Percentiles rank a stretch among this genome's conserved stretches.
phyloP scores from a whole-genome alignment of 2,797 vertebrate genomes.

The Neosilurus hyrtlii region DNA sequence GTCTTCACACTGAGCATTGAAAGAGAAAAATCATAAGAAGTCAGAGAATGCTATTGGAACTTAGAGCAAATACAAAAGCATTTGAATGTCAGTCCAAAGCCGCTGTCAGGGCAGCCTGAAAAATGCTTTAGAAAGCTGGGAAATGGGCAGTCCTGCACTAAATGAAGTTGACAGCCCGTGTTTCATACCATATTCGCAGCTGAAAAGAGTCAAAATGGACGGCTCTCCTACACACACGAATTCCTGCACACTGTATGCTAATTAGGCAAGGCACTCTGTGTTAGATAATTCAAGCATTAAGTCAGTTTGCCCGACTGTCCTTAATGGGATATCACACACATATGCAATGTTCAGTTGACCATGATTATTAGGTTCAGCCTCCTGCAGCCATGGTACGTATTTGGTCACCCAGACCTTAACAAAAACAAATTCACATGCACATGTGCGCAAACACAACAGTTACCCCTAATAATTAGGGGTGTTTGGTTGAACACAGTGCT shows the following conservation, averaged over 20 bases:
- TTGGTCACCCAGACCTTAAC: conserved; percentile 26
- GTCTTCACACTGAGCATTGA: conserved; percentile 42
- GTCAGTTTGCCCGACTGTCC: conserved; percentile 20
- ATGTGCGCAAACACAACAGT: background rate
- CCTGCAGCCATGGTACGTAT: conserved; percentile 22
- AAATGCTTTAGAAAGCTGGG: conserved; percentile 25
- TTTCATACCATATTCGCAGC: conserved; percentile 35
- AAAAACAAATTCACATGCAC: conserved; percentile 9
- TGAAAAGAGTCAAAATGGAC: conserved; percentile 35
- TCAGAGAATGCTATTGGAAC: conserved; percentile 36
- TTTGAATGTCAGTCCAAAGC: conserved; percentile 44
- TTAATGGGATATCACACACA: conserved; percentile 37
- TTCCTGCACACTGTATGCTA: conserved; percentile 38
- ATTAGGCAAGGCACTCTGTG: conserved; percentile 16
- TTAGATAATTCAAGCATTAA: conserved; percentile 46
- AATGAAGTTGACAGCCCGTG: conserved; percentile 38
- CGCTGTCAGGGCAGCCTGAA: conserved; percentile 16
- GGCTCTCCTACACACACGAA: conserved; percentile 28
- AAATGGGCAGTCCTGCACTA: conserved; percentile 17
- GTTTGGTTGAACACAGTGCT: conserved; percentile 42
- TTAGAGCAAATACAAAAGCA: conserved; percentile 29
- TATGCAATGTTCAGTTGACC: conserved; percentile 15
- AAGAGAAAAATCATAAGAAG: conserved; percentile 35
- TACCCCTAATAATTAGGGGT: conserved; percentile 38
- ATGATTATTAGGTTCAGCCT: conserved; percentile 34